Conservation (phyloP, 2,797 vertebrate species). For the Karalla daura region DNA sequence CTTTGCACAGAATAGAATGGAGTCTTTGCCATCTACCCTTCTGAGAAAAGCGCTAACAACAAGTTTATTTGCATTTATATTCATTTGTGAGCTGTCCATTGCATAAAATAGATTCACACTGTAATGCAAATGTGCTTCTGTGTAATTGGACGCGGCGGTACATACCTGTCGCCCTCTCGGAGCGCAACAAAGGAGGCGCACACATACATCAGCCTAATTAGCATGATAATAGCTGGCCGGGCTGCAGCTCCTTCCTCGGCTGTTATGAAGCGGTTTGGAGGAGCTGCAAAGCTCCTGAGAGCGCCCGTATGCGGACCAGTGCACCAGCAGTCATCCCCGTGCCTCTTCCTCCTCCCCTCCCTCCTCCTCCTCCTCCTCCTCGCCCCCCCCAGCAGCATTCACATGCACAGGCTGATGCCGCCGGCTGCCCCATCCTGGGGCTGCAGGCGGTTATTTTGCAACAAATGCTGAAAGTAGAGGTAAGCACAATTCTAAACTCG, state of each 20-base stretch:
- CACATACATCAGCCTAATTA: constrained; percentile 60
- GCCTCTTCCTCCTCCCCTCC: constrained; percentile 1
- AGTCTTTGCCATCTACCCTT: not conserved
- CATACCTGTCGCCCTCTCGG: constrained; percentile 14
- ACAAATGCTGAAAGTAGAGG: constrained; percentile 5
- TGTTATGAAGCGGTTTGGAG: constrained; percentile 50
- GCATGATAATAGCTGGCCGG: constrained; percentile 35
- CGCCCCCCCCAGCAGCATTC: constrained; percentile 44
- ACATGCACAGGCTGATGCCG: constrained; percentile 65
- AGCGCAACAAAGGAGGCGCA: constrained; percentile 17
- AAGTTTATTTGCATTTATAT: constrained; percentile 13
- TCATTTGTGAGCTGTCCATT: not conserved
- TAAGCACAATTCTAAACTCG: not conserved
- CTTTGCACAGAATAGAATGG: not conserved
- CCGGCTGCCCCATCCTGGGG: constrained; percentile 45
- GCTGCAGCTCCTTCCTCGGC: constrained; percentile 35
- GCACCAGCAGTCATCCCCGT: constrained; percentile 55
- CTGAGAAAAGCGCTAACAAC: not conserved
- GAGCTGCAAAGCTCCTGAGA: constrained; percentile 49
- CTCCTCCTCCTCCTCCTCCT: too few species aligned
- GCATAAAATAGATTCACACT: constrained; percentile 27
- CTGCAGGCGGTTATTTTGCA: constrained; percentile 7
- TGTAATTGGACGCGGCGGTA: constrained; percentile 26
- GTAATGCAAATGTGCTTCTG: constrained; percentile 39
- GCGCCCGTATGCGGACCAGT: constrained; percentile 21